These are phyloP conservation scores for Anoplopoma fimbria DNA, from an alignment of 2,113 vertebrate genomes.

Conservation along the genomic window DNA sequence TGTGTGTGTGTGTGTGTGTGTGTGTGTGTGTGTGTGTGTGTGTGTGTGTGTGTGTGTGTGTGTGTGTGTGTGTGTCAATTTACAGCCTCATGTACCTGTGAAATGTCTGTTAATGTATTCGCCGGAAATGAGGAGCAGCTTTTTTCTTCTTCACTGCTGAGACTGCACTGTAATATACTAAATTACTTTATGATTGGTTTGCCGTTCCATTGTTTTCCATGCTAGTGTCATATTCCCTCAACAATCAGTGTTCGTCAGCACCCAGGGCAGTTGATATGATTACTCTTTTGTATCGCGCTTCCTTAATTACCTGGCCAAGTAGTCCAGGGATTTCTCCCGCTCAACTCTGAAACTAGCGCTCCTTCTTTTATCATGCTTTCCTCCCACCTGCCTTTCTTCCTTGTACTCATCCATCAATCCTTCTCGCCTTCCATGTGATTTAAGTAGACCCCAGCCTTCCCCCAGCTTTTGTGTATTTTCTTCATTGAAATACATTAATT, in stretches of 20 bases:
- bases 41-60: slow-evolving; percentile 1
- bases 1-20: slow-evolving; percentile 22
- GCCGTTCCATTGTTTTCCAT: not conserved
- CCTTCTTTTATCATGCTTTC: slow-evolving; percentile 10
- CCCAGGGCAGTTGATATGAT: slow-evolving; percentile 37
- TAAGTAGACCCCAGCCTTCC: not conserved
- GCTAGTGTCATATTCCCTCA: slow-evolving; percentile 43
- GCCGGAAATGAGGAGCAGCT: slow-evolving; percentile 22
- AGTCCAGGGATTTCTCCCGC: slow-evolving; percentile 37
- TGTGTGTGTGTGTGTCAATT: slow-evolving; percentile 16
- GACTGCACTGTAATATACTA: not conserved
- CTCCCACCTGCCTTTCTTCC: not conserved
- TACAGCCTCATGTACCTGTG: slow-evolving; percentile 52
- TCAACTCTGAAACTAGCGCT: not conserved
- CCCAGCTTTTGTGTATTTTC: slow-evolving; percentile 1
- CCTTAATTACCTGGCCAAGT: slow-evolving; percentile 48
- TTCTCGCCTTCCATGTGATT: not conserved
- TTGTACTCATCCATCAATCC: not conserved
- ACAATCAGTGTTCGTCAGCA: slow-evolving; percentile 43
- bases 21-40: slow-evolving; percentile 26
- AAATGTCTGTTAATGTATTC: slow-evolving; percentile 55
- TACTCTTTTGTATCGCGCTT: slow-evolving; percentile 41
- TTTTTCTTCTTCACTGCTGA: not conserved
- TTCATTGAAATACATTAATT: not conserved
- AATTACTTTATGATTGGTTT: not conserved